Evolutionary conservation across 1,140 invertebrate species (phyloP).

Genomic region (Drosophila obscura): DNA sequence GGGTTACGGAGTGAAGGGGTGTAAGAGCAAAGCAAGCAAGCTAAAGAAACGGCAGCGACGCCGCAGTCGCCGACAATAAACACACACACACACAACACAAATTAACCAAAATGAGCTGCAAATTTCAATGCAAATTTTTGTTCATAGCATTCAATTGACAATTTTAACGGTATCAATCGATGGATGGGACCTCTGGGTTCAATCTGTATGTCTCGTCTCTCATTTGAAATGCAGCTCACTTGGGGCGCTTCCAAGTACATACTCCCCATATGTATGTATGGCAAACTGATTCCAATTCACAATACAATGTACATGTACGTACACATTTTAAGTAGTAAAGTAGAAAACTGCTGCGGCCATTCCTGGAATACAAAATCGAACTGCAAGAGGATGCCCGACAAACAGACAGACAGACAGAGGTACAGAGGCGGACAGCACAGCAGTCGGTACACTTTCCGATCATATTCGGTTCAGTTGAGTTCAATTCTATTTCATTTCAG

Average conservation of each 20-base stretch:
- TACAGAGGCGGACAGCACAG: slow-evolving; percentile 7
- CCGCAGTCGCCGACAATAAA: slow-evolving; percentile 38
- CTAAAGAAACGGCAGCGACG: neutral
- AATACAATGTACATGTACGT: neutral
- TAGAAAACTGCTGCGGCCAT: slow-evolving; percentile 13
- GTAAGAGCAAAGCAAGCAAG: neutral
- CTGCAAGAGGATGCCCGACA: slow-evolving; percentile 31
- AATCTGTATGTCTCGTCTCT: neutral
- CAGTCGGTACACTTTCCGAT: slow-evolving; percentile 17
- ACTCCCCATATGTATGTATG: slow-evolving; percentile 4
- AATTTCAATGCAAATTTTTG: too few relatives aligned
- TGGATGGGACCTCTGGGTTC: neutral
- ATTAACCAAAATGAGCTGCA: too few relatives aligned
- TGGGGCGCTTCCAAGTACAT: slow-evolving; percentile 27
- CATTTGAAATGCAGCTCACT: slow-evolving; percentile 41
- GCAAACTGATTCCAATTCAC: slow-evolving; percentile 46
- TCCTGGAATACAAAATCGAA: slow-evolving; percentile 41
- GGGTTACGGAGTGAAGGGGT: slow-evolving; percentile 7
- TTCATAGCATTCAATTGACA: too few relatives aligned
- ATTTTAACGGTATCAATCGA: slow-evolving; percentile 25
- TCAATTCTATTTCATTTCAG: slow-evolving; percentile 9
- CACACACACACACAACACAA: neutral
- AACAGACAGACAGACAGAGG: neutral
- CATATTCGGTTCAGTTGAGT: slow-evolving; percentile 33
- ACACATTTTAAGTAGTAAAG: slow-evolving; percentile 30